Percentiles rank a stretch among this genome's conserved stretches.
Conservation (phyloP, 2,113 vertebrate genomes). For the Pygoscelis antarcticus region DNA sequence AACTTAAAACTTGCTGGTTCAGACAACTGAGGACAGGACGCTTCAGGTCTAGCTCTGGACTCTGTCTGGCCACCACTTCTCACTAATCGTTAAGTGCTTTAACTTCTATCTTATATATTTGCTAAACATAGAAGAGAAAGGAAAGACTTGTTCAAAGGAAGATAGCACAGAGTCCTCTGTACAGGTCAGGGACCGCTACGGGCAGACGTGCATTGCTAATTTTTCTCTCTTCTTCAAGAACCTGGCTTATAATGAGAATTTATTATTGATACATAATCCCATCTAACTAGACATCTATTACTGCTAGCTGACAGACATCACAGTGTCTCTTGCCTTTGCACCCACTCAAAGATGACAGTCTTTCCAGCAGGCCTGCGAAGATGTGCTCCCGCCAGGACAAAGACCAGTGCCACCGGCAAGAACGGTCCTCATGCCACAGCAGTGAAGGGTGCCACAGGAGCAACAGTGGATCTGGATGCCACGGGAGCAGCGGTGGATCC, state of each 20-base stretch:
- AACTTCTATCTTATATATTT: neutral
- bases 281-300: neutral
- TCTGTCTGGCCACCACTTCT: neutral
- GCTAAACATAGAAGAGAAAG: neutral
- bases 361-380: neutral
- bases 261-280: neutral
- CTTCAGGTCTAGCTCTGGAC: neutral
- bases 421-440: neutral
- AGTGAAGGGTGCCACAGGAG: neutral
- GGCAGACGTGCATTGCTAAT: accelerated
- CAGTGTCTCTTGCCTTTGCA: neutral
- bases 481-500: neutral
- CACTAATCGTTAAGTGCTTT: neutral
- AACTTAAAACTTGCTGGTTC: neutral
- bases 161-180: neutral
- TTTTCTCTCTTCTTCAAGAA: neutral
- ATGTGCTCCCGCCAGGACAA: conserved; percentile 52
- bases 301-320: neutral
- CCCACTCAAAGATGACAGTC: neutral
- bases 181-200: accelerated
- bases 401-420: neutral
- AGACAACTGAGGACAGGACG: neutral
- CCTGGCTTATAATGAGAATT: neutral
- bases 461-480: neutral
- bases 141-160: neutral